Base-by-base conservation (phyloP, 2,888 invertebrate species). In the Xestoiulus laeticollis region DNA sequence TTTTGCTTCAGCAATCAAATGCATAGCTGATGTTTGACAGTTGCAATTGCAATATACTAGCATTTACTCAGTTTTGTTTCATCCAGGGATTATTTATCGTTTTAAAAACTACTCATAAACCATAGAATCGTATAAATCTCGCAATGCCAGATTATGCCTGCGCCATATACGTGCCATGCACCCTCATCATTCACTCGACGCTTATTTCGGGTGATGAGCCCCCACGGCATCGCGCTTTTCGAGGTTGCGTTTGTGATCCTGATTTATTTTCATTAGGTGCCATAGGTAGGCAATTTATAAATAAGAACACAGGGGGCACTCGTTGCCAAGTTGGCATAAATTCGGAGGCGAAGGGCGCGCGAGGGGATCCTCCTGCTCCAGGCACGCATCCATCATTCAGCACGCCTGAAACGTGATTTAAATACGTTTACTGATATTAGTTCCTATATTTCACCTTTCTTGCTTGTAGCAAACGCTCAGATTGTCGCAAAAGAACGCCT, bases 261-360 rank as follows among this genome's bases (percentile, higher is more conserved):
- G 68, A 68, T 68, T 68, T 68, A 68, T 68, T 68, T 68, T 68
- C 26, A 68, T 68, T 26, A 68, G 68, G 68, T 68, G 68, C 68
- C 26, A 68, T 68, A 68, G 68, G 68, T 68, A 68, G 26, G 68
- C 68, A 68, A 68, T 68, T 68, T 68, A 68, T 68, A 68, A 68
- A 68, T 68, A 68, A 68, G 68, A 26, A 26, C 68, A 68, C 26
- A 26, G 26, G 68, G 68, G 12, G 68, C 68, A 26, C 68, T 26
- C 68, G 26, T 12, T 68, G 68, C 68, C 68, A 68, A 68, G 12
- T 68, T 68, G 68, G 68, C 68, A 68, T 68, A 26, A 26, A 68
- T 68, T 68, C 26, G 6, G 26, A 68, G 12, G 68, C 30, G 48
- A 68, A 6, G 53, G 53, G n/a, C 53, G 53, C 53, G 53, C 53